These are phyloP conservation scores for Pteruthius melanotis DNA, from an alignment of 2,113 vertebrate genomes.

Conservation along the genomic window DNA sequence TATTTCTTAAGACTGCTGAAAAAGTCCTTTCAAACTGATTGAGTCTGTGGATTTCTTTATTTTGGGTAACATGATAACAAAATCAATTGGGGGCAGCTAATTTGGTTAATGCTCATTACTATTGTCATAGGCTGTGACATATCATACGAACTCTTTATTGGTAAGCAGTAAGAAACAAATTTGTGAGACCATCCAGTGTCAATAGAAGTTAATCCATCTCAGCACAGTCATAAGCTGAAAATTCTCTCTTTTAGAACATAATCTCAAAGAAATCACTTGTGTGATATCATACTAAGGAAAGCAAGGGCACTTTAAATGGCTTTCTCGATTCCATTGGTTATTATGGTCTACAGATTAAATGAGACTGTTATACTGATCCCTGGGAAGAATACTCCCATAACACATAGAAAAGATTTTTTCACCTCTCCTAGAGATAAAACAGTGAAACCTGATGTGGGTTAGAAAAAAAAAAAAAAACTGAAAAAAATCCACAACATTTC, in stretches of 20 bases:
- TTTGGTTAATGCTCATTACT: constrained; percentile 29
- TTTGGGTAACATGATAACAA: not conserved
- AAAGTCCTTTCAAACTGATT: not conserved
- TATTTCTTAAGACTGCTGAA: not conserved
- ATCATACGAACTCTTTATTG: constrained; percentile 31
- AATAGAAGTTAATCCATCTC: constrained; percentile 26
- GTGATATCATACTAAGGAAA: not conserved
- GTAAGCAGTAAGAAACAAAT: not conserved
- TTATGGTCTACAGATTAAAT: not conserved
- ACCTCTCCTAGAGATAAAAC: not conserved
- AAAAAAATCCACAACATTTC: not conserved
- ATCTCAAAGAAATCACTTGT: not conserved
- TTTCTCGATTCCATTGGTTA: not conserved
- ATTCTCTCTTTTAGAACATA: not conserved
- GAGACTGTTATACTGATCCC: not conserved
- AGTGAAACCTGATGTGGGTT: not conserved
- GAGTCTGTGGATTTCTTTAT: not conserved
- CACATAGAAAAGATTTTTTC: not conserved
- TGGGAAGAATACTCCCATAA: not conserved
- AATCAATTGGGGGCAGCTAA: not conserved
- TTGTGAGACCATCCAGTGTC: not conserved
- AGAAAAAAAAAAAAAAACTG: not conserved
- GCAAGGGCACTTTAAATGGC: not conserved
- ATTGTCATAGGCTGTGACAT: constrained; percentile 8
- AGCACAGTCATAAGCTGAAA: not conserved